phyloP scores from a whole-genome alignment of 2,888 invertebrate genomes.

The Muschampia plurimacula region DNA sequence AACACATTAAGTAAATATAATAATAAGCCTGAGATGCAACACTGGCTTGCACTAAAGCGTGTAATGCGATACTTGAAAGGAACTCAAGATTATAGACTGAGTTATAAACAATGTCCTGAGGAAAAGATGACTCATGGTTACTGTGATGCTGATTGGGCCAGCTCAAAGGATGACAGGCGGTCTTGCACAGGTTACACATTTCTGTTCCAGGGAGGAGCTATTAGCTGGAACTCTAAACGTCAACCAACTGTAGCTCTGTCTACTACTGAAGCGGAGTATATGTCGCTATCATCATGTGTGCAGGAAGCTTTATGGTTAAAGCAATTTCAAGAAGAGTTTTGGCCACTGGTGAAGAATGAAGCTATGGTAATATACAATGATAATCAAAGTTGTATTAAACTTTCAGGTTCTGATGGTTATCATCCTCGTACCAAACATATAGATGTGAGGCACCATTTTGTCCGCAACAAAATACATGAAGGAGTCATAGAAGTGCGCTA shows the following conservation, averaged over 20 bases:
- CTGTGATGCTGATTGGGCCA: background rate
- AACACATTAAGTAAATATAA: background rate
- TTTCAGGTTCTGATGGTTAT: background rate
- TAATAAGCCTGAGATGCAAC: background rate
- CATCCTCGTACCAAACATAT: background rate
- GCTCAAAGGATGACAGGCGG: background rate
- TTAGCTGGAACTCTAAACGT: background rate
- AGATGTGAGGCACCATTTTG: background rate
- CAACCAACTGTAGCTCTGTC: background rate
- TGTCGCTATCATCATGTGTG: background rate
- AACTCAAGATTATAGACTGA: background rate
- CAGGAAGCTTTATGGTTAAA: background rate
- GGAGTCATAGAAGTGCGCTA: background rate
- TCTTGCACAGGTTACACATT: background rate
- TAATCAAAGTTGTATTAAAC: conserved; percentile 5
- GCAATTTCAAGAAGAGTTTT: background rate
- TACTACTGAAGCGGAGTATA: background rate
- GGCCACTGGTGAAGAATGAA: background rate
- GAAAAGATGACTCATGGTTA: background rate
- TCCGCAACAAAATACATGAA: background rate
- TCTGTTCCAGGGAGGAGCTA: background rate
- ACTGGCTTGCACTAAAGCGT: background rate
- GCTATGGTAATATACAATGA: background rate
- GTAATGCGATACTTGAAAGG: background rate
- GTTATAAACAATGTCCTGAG: background rate